Conservation (phyloP, 1,140 invertebrate genomes). For the Panonychus citri region DNA sequence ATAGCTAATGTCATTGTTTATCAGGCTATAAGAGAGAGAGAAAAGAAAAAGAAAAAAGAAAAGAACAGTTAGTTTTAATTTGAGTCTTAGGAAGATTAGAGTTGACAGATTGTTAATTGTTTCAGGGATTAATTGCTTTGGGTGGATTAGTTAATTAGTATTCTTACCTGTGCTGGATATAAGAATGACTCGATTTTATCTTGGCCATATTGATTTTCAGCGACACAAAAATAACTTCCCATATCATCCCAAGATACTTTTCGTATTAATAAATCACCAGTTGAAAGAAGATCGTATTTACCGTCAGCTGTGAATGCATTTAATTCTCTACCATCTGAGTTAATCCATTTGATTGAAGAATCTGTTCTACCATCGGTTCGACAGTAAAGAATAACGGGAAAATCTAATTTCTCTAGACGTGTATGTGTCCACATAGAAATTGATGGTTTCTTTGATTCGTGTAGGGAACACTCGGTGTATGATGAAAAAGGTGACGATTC, state of each 20-base stretch:
- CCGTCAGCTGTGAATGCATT: constrained; percentile 4
- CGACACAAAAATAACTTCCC: constrained; percentile 49
- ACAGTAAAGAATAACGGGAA: constrained; percentile 41
- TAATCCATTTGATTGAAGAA: constrained; percentile 36
- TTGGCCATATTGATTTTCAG: constrained; percentile 36
- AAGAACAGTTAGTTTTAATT: too few relatives aligned
- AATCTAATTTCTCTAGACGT: constrained; percentile 30
- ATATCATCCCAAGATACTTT: constrained; percentile 47
- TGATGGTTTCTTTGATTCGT: constrained; percentile 16
- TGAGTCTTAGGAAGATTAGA: too few relatives aligned
- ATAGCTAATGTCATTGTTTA: too few relatives aligned
- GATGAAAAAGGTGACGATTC: neutral
- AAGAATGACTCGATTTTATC: constrained; percentile 43
- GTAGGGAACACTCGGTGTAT: neutral
- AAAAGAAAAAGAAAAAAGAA: too few relatives aligned
- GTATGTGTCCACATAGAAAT: constrained; percentile 26
- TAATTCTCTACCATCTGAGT: constrained; percentile 27
- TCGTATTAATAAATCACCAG: constrained; percentile 45
- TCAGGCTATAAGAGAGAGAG: too few relatives aligned
- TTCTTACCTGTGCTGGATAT: constrained; percentile 40
- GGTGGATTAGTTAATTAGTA: neutral
- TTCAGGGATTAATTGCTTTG: neutral
- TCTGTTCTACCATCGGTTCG: constrained; percentile 35
- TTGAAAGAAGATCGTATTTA: constrained; percentile 30
- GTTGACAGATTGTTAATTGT: too few relatives aligned